Evolutionary conservation across 2,888 invertebrate species (phyloP).

Genomic region (Drosophila rubida): DNA sequence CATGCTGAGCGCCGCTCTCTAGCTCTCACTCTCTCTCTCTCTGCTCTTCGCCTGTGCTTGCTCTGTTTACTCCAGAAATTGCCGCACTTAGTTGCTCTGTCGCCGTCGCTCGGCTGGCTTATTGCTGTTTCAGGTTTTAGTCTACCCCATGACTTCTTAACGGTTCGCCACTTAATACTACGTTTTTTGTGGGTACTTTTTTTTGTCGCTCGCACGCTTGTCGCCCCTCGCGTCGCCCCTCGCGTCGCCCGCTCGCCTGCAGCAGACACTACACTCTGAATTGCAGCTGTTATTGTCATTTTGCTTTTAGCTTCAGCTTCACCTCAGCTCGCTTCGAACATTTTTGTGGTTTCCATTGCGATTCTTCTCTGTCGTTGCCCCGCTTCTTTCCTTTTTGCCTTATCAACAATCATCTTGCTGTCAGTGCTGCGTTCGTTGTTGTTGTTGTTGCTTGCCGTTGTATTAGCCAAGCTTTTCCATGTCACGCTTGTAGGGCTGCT

Average conservation of each 20-base stretch:
- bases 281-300: conserved; percentile 79
- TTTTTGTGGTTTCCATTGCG: conserved; percentile 46
- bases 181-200: conserved; percentile 24
- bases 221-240: neutral
- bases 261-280: conserved; percentile 15
- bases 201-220: conserved; percentile 37
- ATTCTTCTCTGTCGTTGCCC: conserved; percentile 35
- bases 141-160: conserved; percentile 77
- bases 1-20: conserved; percentile 24
- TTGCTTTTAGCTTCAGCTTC: conserved; percentile 65
- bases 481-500: conserved; percentile 75
- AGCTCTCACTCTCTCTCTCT: conserved; percentile 23
- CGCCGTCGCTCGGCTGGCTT: conserved; percentile 30
- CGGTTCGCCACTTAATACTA: conserved; percentile 77
- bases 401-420: conserved; percentile 61
- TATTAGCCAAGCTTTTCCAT: conserved; percentile 37
- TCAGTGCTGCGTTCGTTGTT: conserved; percentile 48
- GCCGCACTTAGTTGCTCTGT: conserved; percentile 45
- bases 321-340: conserved; percentile 45
- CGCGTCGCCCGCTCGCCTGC: neutral
- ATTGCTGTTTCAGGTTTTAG: conserved; percentile 66
- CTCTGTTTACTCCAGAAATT: conserved; percentile 76
- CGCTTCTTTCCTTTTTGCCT: conserved; percentile 25
- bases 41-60: conserved; percentile 40
- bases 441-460: conserved; percentile 31